These are phyloP conservation scores for Dryocosmus kuriphilus DNA, from an alignment of 2,888 invertebrate genomes.

Conservation along the genomic window DNA sequence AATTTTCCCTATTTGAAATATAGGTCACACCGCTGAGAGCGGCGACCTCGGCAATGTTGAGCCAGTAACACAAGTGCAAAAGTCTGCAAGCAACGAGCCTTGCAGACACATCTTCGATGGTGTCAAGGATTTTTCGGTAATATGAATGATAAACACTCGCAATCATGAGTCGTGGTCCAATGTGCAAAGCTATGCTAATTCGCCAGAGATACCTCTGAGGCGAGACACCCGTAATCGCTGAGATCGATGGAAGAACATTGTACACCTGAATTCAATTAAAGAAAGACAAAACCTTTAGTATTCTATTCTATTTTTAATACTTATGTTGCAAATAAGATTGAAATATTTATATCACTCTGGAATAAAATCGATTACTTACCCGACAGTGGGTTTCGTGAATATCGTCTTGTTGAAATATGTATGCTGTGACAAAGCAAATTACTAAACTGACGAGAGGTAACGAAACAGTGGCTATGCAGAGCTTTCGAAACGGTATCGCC, in stretches of 20 bases:
- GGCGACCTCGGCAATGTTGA: slow-evolving; percentile 90
- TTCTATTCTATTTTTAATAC: neutral
- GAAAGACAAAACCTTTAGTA: slow-evolving; percentile 12
- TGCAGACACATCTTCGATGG: slow-evolving; percentile 78
- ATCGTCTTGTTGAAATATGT: slow-evolving; percentile 94
- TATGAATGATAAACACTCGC: slow-evolving; percentile 92
- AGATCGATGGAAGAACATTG: slow-evolving; percentile 96
- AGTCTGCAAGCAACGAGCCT: slow-evolving; percentile 79
- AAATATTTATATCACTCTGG: neutral
- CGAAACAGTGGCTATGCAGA: slow-evolving; percentile 90
- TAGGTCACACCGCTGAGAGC: slow-evolving; percentile 95
- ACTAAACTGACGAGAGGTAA: slow-evolving; percentile 91
- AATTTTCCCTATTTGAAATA: slow-evolving; percentile 96
- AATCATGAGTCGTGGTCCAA: slow-evolving; percentile 93
- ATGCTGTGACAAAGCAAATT: slow-evolving; percentile 92
- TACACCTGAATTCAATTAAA: slow-evolving; percentile 84
- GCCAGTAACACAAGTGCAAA: slow-evolving; percentile 87
- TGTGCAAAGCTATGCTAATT: slow-evolving; percentile 93
- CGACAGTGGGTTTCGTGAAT: slow-evolving; percentile 97
- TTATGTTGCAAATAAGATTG: neutral
- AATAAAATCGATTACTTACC: slow-evolving; percentile 81
- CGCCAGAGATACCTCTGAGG: slow-evolving; percentile 96
- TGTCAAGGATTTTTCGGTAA: slow-evolving; percentile 84
- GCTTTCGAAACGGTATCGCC: slow-evolving; percentile 86
- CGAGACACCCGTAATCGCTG: slow-evolving; percentile 95